These are phyloP conservation scores for Tiliacea citrago DNA, from an alignment of 2,888 invertebrate genomes.

Conservation along the genomic window DNA sequence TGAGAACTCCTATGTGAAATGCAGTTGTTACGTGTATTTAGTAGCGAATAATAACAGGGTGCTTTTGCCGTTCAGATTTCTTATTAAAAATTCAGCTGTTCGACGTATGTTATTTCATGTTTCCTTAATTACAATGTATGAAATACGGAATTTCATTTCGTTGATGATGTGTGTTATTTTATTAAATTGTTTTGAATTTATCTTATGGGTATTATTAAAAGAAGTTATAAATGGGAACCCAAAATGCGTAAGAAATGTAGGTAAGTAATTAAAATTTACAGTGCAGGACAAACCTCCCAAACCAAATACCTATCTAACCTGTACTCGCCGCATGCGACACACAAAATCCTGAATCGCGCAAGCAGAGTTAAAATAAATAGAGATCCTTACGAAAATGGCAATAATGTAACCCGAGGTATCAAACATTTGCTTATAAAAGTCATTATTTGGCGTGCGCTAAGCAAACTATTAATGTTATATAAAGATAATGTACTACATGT, in stretches of 20 bases:
- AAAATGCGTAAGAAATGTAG: not conserved
- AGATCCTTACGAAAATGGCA: too few relatives aligned
- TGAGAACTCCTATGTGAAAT: conserved; percentile 71
- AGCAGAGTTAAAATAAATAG: too few relatives aligned
- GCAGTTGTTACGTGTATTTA: conserved; percentile 73
- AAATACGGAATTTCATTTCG: conserved; percentile 43
- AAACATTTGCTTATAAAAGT: too few relatives aligned
- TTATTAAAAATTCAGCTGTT: conserved; percentile 64
- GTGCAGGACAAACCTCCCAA: too few relatives aligned
- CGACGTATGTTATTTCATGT: conserved; percentile 69
- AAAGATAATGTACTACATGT: too few relatives aligned
- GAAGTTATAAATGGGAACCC: not conserved
- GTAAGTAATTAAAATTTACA: not conserved
- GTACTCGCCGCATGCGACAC: not conserved
- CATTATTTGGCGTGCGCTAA: too few relatives aligned
- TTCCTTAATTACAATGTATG: conserved; percentile 59
- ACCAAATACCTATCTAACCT: not conserved
- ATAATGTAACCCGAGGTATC: too few relatives aligned
- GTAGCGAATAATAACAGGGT: conserved; percentile 74
- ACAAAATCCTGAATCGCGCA: too few relatives aligned
- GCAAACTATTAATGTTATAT: too few relatives aligned
- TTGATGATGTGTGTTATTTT: conserved; percentile 47
- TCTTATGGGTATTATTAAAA: not conserved
- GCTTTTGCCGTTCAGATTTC: conserved; percentile 70
- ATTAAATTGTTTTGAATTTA: conserved; percentile 33